Conservation (phyloP, 2,113 vertebrate genomes). For the Catharus bicknelli region DNA sequence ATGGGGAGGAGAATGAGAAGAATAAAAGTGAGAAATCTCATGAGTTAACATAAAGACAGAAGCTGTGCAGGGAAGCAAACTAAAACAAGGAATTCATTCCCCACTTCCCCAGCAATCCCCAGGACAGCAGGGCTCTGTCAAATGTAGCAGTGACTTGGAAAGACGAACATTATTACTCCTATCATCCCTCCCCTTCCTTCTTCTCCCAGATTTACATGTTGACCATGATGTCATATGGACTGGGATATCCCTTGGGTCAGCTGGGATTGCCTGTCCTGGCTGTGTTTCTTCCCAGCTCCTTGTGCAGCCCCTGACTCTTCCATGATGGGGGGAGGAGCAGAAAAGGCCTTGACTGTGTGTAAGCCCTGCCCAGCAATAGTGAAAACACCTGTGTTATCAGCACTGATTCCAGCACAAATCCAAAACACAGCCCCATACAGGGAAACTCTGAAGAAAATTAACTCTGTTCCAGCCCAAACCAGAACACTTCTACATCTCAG, state of each 20-base stretch:
- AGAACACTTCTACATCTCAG: too few species aligned
- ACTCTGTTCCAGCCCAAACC: not conserved
- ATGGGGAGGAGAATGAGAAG: not conserved
- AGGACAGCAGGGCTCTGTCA: rapidly evolving
- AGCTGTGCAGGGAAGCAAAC: not conserved
- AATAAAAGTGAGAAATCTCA: not conserved
- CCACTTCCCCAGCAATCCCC: not conserved
- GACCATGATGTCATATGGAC: not conserved
- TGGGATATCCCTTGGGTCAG: not conserved
- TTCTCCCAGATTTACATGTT: not conserved
- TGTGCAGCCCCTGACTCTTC: not conserved
- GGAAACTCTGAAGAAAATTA: not conserved
- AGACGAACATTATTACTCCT: not conserved
- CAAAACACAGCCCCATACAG: not conserved
- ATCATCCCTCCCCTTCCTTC: not conserved
- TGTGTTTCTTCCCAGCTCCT: not conserved
- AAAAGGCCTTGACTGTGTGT: not conserved
- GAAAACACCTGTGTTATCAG: not conserved
- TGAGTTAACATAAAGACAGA: not conserved
- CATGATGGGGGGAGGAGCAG: not conserved
- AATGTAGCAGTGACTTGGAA: not conserved
- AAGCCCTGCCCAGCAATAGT: not conserved
- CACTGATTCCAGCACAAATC: not conserved
- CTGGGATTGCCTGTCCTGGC: not conserved
- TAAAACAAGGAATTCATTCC: not conserved